phyloP scores from a whole-genome alignment of 2,113 vertebrate genomes.

The Anoplopoma fimbria region DNA sequence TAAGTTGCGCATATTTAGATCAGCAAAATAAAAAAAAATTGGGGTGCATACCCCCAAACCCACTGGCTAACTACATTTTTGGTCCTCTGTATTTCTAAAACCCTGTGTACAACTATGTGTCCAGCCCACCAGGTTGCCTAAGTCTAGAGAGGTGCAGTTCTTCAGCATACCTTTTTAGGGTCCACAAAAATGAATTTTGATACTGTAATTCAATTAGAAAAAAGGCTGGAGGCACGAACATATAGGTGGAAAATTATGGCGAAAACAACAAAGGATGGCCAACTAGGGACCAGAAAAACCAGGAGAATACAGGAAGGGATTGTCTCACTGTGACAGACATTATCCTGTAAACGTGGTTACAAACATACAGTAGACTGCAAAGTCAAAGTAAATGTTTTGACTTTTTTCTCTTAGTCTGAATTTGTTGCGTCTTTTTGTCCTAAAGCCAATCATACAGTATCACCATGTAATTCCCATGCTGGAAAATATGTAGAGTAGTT shows the following conservation, averaged over 20 bases:
- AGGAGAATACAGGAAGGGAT: neutral
- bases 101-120: too few species aligned
- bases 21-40: too few species aligned
- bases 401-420: slow-evolving; percentile 31
- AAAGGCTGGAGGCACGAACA: neutral
- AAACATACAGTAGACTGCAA: neutral
- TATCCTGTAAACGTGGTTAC: neutral
- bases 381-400: slow-evolving; percentile 36
- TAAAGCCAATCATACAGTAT: neutral
- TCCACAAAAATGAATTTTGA: neutral
- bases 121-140: neutral
- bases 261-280: neutral
- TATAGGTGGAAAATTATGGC: neutral
- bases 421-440: slow-evolving; percentile 33
- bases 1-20: too few species aligned
- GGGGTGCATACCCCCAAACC: too few species aligned
- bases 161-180: neutral
- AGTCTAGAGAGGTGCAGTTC: neutral
- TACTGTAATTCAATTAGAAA: neutral
- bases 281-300: neutral
- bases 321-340: neutral
- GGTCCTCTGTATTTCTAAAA: neutral
- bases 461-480: neutral
- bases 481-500: neutral
- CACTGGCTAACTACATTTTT: neutral